Evolutionary conservation across 2,888 invertebrate genomes (phyloP), one percentile per base, ranked within the genome.

Genomic region (Pseudoips prasinana): DNA sequence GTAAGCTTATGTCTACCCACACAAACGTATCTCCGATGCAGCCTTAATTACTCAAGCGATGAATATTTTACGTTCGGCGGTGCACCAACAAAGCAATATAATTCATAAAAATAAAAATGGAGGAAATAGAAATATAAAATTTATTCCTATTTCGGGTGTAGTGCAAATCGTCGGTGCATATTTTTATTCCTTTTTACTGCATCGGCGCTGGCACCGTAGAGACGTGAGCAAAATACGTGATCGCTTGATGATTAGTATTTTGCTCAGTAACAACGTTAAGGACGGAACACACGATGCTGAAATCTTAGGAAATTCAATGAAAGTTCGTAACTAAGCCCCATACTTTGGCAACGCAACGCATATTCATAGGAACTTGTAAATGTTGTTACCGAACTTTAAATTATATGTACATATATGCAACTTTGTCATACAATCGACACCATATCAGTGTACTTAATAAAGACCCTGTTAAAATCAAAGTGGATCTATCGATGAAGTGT

Each of bases 131-230:
- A 46, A 37, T 43, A 33, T 39, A 31, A 55, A 42, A 33, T 39
- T 33, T 40, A 54, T 49, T 46, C 37, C 29, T 27, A 44, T 44
- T 52, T 45, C 34, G 29, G 28, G 39, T 46, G 37, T 45, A 52
- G 58, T 47, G 60, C 52, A 65, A 67, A 71, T 64, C 56, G 60
- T 26, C 50, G 55, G 40, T 62, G 64, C 63, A 72, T 62, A 69
- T 62, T 68, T 73, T 63, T 58, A 58, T 55, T 52, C 58, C 49
- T 56, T 64, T 64, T 59, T 52, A 62, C 38, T 64, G 67, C 67
- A 68, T 46, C 59, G 51, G 49, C 49, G 52, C 54, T 55, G 45
- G 60, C 48, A 38, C 40, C n/a, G 22, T 28, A 7, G 28, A 24
- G 46, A 72, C 73, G 73, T 70, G 73, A 56, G 45, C 23, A 29